phyloP scores from a whole-genome alignment of 2,888 invertebrate species.

The Acrobeloides nanus region DNA sequence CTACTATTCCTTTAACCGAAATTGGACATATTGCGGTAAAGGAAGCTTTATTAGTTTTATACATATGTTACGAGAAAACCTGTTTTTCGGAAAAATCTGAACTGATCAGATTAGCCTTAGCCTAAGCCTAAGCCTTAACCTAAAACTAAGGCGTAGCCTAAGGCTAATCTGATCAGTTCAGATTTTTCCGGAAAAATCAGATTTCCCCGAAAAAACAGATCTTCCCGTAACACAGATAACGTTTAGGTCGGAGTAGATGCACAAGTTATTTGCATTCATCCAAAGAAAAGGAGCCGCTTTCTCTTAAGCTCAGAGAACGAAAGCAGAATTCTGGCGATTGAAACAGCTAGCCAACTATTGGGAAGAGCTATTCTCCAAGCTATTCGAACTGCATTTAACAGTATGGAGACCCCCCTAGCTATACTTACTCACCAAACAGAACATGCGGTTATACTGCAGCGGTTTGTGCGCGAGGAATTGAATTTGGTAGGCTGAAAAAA shows the following conservation, averaged over 20 bases:
- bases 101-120: too few relatives aligned
- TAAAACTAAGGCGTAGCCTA: neutral
- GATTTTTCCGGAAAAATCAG: too few relatives aligned
- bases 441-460: conserved; percentile 14
- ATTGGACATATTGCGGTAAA: conserved; percentile 13
- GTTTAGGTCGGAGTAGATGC: conserved; percentile 16
- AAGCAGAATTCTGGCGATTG: conserved; percentile 12
- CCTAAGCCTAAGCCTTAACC: too few relatives aligned
- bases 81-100: too few relatives aligned
- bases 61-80: too few relatives aligned
- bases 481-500: conserved; percentile 12
- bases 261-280: conserved; percentile 18
- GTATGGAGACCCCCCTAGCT: conserved; percentile 1
- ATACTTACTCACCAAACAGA: conserved; percentile 8
- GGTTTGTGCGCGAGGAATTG: conserved; percentile 18
- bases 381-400: neutral
- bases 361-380: conserved; percentile 8
- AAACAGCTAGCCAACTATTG: conserved; percentile 21
- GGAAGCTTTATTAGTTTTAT: too few relatives aligned
- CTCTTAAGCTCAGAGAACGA: conserved; percentile 8
- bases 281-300: conserved; percentile 10
- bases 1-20: conserved; percentile 5
- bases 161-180: neutral
- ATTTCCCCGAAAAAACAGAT: too few relatives aligned
- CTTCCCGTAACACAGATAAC: too few relatives aligned